Conservation (phyloP, 2,113 vertebrate genomes). For the Rhineura floridana region DNA sequence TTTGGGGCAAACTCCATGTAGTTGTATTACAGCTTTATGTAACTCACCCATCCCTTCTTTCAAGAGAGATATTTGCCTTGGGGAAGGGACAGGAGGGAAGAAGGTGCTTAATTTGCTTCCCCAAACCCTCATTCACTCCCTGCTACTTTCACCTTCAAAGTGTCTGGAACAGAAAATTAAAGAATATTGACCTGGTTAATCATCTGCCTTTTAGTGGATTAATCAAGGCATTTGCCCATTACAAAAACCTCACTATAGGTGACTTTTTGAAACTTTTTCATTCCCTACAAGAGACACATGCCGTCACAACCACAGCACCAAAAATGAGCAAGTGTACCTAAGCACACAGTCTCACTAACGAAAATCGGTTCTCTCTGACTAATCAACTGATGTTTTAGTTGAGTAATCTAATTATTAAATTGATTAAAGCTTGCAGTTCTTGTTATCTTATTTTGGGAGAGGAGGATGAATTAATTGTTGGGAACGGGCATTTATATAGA, state of each 20-base stretch:
- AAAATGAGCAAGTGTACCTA: background rate
- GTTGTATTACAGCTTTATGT: background rate
- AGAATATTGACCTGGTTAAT: background rate
- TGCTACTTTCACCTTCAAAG: background rate
- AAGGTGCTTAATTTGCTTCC: background rate
- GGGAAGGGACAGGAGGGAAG: background rate
- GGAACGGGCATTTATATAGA: too few relatives aligned
- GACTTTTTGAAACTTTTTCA: background rate
- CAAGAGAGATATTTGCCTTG: background rate
- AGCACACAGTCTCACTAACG: too few relatives aligned
- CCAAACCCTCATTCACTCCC: background rate
- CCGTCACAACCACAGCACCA: too few relatives aligned
- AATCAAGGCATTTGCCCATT: background rate
- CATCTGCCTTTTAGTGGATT: background rate
- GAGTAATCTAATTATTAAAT: background rate
- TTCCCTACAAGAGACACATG: background rate
- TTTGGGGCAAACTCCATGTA: background rate
- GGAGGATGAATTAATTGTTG: too few relatives aligned
- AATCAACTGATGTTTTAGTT: background rate
- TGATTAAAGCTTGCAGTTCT: background rate
- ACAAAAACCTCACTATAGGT: background rate
- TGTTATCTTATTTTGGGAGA: background rate
- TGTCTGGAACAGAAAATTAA: background rate
- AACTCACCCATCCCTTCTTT: background rate
- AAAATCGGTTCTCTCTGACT: background rate